A percentile compares a stretch with the other conserved stretches of the same genome.
Conservation (phyloP, 2,113 vertebrate species). For the Grammomys dolichurus region DNA sequence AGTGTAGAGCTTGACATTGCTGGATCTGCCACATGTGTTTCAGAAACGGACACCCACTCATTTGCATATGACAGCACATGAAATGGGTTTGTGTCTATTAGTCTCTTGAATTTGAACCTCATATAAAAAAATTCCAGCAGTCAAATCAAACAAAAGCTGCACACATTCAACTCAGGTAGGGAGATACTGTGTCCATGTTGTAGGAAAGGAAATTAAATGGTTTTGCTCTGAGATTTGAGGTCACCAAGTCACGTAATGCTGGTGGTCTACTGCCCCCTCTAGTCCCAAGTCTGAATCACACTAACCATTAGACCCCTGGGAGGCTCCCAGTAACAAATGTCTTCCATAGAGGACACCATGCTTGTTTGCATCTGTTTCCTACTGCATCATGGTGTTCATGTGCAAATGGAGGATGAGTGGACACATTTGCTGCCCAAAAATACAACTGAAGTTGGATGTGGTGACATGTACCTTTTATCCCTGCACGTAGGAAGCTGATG, state of each 20-base stretch:
- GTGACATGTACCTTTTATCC: background rate
- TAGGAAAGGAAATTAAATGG: background rate
- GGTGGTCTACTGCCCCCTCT: background rate
- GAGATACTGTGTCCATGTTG: background rate
- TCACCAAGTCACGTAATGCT: background rate
- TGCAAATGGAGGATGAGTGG: too few species aligned
- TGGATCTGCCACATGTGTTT: background rate
- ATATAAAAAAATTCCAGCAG: background rate
- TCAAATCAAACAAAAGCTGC: background rate
- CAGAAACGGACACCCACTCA: background rate
- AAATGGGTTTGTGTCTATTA: background rate
- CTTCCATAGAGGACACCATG: background rate
- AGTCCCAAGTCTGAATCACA: background rate
- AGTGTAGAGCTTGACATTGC: background rate
- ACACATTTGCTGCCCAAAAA: background rate
- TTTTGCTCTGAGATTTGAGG: background rate
- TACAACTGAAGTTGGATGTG: background rate
- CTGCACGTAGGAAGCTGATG: background rate
- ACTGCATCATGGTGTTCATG: background rate
- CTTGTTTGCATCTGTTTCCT: too few species aligned
- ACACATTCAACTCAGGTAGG: too few species aligned
- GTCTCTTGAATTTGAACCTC: slow-evolving; percentile 6
- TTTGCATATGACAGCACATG: background rate
- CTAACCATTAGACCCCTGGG: background rate
- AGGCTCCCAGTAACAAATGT: background rate